Evolutionary conservation across 30 jellyfish, hydroid and myxozoan genomes (phyloP).

Genomic region (Aurelia sp.): DNA sequence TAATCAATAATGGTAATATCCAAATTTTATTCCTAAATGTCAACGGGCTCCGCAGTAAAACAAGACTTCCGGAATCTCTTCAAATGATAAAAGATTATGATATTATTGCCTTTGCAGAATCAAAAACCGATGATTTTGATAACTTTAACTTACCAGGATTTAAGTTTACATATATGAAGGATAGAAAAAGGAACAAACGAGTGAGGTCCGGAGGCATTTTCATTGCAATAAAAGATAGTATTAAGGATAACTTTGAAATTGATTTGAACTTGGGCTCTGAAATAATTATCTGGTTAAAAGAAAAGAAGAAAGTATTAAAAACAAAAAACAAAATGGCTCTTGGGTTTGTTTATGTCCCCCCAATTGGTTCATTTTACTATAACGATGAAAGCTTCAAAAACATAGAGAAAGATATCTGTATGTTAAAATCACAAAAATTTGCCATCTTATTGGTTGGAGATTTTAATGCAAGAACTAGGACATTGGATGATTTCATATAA

Average conservation of each 20-base stretch:
- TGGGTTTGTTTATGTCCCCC: conserved; percentile 18
- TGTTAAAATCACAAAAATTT: not conserved
- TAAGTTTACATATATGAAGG: not conserved
- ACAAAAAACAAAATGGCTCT: not conserved
- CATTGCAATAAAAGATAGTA: conserved; percentile 6
- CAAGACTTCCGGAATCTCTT: not conserved
- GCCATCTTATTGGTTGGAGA: conserved; percentile 4
- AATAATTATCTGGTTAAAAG: conserved; percentile 12
- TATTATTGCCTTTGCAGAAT: conserved; percentile 21
- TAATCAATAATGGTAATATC: not conserved
- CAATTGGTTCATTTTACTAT: not conserved
- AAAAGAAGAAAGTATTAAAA: not conserved
- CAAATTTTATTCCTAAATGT: conserved; percentile 10
- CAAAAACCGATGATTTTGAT: conserved; percentile 38
- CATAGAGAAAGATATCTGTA: not conserved
- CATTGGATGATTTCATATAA: conserved; percentile 1
- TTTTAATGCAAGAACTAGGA: conserved; percentile 21
- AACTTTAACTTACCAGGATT: conserved; percentile 18
- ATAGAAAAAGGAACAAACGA: not conserved
- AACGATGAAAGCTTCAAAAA: not conserved
- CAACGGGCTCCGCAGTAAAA: conserved; percentile 15
- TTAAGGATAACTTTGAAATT: not conserved
- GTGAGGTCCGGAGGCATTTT: conserved; percentile 15
- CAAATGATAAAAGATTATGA: not conserved
- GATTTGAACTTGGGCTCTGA: not conserved